A percentile compares a stretch with the other conserved stretches of the same genome.
Conservation (phyloP, 2,888 invertebrate genomes). For the Philereme transversata region DNA sequence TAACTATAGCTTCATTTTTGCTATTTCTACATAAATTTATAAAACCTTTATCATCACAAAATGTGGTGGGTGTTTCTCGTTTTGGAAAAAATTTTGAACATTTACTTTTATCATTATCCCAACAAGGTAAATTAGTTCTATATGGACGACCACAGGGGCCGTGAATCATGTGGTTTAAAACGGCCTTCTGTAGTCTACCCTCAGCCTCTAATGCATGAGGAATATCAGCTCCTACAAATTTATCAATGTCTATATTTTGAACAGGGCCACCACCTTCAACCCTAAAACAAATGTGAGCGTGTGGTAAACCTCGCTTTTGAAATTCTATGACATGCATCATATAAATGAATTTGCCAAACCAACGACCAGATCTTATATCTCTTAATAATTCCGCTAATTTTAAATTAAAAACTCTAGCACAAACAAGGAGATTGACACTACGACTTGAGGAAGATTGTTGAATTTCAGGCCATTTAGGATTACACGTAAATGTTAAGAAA, state of each 20-base stretch:
- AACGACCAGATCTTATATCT: no score
- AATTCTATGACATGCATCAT: no score
- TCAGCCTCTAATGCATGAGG: conserved; percentile 2
- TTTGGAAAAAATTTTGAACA: conserved; percentile 18
- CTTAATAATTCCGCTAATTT: no score
- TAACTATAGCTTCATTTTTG: conserved; percentile 5
- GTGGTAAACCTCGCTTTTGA: no score
- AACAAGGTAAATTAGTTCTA: conserved; percentile 11
- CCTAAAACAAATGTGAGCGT: conserved; percentile 13
- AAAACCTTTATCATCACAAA: conserved; percentile 1
- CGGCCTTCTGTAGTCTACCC: conserved; percentile 1
- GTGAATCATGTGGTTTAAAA: conserved; percentile 7
- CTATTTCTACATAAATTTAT: conserved; percentile 2
- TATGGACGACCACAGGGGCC: background rate
- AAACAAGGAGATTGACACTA: no score
- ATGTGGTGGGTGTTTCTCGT: conserved; percentile 1
- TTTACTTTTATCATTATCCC: conserved; percentile 4
- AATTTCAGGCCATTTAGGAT: no score
- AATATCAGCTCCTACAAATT: conserved; percentile 2
- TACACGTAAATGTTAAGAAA: no score
- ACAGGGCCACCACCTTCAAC: conserved; percentile 10
- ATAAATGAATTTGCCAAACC: no score
- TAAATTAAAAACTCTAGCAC: no score
- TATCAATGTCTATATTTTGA: conserved; percentile 11
- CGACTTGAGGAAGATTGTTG: no score